Evolutionary conservation across 2,797 vertebrate species (phyloP), one percentile per base, ranked within the genome.

Genomic region (Erpetoichthys calabaricus): DNA sequence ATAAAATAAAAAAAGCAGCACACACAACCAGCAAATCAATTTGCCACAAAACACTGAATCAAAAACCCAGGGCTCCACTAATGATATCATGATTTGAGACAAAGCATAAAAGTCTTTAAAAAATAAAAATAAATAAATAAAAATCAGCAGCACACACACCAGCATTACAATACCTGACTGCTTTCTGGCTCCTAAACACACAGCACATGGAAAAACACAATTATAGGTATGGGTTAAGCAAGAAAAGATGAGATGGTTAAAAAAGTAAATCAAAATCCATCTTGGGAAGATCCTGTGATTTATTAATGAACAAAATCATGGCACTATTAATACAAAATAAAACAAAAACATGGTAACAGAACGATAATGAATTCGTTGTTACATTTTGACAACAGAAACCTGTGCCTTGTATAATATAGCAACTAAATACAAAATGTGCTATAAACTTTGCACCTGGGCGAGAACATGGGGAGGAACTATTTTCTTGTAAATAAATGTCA

Each of bases 121-220:
- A 41, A n/a, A 51, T 3, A 51, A n/a, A 9, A 3, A 25, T 51
- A 25, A 51, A 51, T n/a, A 9, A 3, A 59, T 66, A 53, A 69
- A 66, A 76, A 70, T n/a, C 67, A 77, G 61, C 74, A 58, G 47
- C 47, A 64, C 62, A 84, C 81, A 87, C 79, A 79, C 68, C 81
- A 77, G 68, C 64, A 74, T 77, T 87, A 89, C 84, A 84, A 77
- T 89, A 91, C 84, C 87, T 94, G 85, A 86, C 77, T 75, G 87
- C 79, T 90, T 78, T 90, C 83, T 88, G 83, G 85, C 79, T 88
- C 89, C 89, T 91, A 89, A 84, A 89, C 83, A 82, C 66, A 84
- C 75, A 76, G 81, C 76, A 80, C 74, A 81, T 75, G 74, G 75
- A 76, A 79, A 87, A 86, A 91, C 85, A 89, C 73, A 89, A 81